Evolutionary conservation across 2,113 vertebrate species (phyloP).

Genomic region (Turnix velox): DNA sequence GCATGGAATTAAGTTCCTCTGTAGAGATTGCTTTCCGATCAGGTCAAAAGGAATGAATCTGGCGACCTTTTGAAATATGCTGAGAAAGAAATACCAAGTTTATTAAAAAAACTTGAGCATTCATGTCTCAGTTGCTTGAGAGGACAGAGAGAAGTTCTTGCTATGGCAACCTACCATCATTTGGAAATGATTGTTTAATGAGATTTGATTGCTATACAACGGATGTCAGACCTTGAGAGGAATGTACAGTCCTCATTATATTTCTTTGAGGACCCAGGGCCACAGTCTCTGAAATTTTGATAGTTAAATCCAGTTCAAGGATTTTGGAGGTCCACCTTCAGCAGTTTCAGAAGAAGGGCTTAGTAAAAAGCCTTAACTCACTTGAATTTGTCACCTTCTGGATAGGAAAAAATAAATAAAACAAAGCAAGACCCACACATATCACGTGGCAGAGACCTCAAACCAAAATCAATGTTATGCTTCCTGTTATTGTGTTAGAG

Average conservation of each 20-base stretch:
- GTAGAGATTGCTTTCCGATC: neutral
- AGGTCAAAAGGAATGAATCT: neutral
- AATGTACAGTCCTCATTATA: neutral
- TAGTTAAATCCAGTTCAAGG: neutral
- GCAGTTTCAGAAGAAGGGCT: neutral
- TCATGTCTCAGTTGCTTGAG: neutral
- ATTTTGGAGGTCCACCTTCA: neutral
- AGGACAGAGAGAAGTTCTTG: neutral
- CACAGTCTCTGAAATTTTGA: neutral
- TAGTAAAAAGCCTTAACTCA: neutral
- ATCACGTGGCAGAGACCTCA: slow-evolving; percentile 53
- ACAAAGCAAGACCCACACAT: neutral
- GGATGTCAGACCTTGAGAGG: neutral
- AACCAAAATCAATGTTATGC: slow-evolving; percentile 65
- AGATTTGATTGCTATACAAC: neutral
- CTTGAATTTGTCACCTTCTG: neutral
- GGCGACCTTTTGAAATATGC: neutral
- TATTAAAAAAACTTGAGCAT: neutral
- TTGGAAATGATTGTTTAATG: neutral
- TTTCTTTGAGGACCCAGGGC: neutral
- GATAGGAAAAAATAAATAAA: slow-evolving; percentile 33
- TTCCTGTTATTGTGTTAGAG: slow-evolving; percentile 60
- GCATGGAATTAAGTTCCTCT: neutral
- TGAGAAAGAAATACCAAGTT: neutral
- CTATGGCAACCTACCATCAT: neutral